These are phyloP conservation scores for Drosophila gaucha DNA, from an alignment of 2,888 invertebrate species.

Conservation along the genomic window DNA sequence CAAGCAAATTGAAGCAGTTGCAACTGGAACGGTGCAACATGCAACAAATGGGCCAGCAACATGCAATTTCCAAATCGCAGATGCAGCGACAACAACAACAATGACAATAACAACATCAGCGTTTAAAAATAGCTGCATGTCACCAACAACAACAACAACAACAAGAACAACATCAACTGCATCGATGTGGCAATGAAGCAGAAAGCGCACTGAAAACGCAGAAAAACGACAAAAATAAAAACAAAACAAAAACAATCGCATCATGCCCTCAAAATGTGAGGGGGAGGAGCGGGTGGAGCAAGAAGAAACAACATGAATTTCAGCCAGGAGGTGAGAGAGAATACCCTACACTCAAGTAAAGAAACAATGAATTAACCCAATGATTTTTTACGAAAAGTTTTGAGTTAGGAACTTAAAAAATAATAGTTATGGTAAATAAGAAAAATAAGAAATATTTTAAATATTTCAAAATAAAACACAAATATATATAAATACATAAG, in stretches of 20 bases:
- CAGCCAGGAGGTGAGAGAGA: neutral
- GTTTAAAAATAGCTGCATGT: constrained; percentile 76
- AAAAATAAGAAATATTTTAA: too few relatives aligned
- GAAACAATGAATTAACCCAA: too few relatives aligned
- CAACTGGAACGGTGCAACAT: constrained; percentile 32
- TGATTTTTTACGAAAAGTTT: too few relatives aligned
- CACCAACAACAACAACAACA: constrained; percentile 49
- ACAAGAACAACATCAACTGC: constrained; percentile 33
- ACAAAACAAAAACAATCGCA: constrained; percentile 27
- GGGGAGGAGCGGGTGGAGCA: too few relatives aligned
- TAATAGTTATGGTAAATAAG: too few relatives aligned
- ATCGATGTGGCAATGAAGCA: constrained; percentile 71
- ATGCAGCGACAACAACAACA: constrained; percentile 42
- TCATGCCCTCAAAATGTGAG: constrained; percentile 20
- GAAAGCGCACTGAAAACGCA: constrained; percentile 34
- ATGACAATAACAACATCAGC: constrained; percentile 34
- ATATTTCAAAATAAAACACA: too few relatives aligned
- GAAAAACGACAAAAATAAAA: constrained; percentile 14
- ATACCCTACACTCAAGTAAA: constrained; percentile 29
- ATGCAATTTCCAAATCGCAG: constrained; percentile 67
- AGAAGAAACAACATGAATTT: constrained; percentile 4
- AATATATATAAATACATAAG: neutral
- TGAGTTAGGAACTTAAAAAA: neutral
- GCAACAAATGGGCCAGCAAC: constrained; percentile 63
- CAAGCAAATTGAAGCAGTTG: constrained; percentile 46